Percentiles rank a stretch among this genome's conserved stretches.
Evolutionary conservation across 2,113 vertebrate species (phyloP).

Genomic region (Prinia subflava): DNA sequence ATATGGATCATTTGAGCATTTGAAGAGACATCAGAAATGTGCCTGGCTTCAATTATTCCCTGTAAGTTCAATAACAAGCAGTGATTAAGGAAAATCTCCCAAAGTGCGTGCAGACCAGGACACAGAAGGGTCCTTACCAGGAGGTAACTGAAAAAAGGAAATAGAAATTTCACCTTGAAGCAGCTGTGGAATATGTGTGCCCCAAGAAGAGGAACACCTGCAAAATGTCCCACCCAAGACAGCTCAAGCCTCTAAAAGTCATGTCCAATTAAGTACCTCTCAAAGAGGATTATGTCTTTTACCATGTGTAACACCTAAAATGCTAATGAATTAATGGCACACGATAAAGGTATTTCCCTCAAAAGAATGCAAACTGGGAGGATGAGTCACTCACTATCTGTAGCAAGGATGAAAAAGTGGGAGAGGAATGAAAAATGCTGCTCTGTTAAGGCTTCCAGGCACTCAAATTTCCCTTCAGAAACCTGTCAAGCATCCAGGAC

Average conservation of each 20-base stretch:
- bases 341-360: not conserved
- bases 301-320: not conserved
- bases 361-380: not conserved
- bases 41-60: not conserved
- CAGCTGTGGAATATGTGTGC: not conserved
- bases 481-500: not conserved
- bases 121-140: not conserved
- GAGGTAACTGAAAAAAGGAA: not conserved
- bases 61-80: not conserved
- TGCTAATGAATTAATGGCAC: not conserved
- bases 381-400: not conserved
- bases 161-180: not conserved
- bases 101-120: rapidly evolving
- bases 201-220: not conserved
- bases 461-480: not conserved
- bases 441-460: not conserved
- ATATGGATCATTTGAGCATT: not conserved
- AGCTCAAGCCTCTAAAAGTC: not conserved
- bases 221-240: not conserved
- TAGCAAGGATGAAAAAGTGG: not conserved
- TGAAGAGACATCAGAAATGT: not conserved
- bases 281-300: not conserved
- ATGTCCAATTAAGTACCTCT: not conserved
- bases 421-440: not conserved
- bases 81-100: not conserved